These are phyloP conservation scores for Leptopilina drosophilae DNA, from an alignment of 2,888 invertebrate genomes.

Conservation along the genomic window DNA sequence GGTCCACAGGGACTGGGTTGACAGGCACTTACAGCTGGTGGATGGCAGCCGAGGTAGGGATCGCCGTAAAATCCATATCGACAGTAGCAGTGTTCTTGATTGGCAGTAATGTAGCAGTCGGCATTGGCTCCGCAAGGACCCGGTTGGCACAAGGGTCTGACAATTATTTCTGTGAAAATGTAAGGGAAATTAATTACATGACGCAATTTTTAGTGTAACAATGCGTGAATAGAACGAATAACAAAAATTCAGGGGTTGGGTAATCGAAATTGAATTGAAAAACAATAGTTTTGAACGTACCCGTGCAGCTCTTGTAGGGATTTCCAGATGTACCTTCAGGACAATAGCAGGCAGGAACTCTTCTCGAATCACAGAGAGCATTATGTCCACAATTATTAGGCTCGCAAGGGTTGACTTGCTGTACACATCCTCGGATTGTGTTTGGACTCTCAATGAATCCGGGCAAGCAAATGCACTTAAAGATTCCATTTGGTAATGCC, in stretches of 20 bases:
- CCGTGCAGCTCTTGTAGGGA: conserved; percentile 87
- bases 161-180: conserved; percentile 46
- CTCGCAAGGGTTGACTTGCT: conserved; percentile 88
- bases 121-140: conserved; percentile 90
- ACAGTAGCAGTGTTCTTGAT: conserved; percentile 91
- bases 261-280: background rate
- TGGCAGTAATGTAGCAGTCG: conserved; percentile 89
- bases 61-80: conserved; percentile 87
- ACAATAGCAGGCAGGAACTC: conserved; percentile 90
- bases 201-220: too few relatives aligned
- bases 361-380: conserved; percentile 88
- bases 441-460: conserved; percentile 92
- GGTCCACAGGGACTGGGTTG: conserved; percentile 90
- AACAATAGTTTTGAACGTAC: conserved; percentile 58
- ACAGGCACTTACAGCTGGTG: conserved; percentile 84
- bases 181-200: too few relatives aligned
- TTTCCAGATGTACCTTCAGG: conserved; percentile 90
- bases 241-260: background rate
- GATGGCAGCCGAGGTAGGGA: conserved; percentile 87
- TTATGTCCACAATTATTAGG: conserved; percentile 89
- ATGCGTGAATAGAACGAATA: too few relatives aligned
- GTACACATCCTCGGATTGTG: conserved; percentile 90
- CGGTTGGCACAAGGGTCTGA: conserved; percentile 83
- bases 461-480: conserved; percentile 91
- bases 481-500: conserved; percentile 86